Evolutionary conservation across 2,113 vertebrate species (phyloP), one percentile per base, ranked within the genome.

Genomic region (Tautogolabrus adspersus): DNA sequence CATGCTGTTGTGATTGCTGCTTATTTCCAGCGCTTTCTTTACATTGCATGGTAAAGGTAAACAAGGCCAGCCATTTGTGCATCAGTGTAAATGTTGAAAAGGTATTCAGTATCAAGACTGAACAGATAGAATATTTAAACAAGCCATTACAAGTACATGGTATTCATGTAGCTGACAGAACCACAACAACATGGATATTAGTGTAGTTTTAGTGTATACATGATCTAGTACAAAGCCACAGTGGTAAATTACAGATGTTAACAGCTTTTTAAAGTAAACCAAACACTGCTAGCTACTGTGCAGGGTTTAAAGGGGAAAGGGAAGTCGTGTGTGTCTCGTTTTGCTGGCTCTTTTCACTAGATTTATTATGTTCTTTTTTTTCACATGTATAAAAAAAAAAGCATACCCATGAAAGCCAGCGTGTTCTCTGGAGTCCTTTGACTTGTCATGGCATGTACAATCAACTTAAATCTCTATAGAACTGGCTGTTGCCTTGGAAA

Each of bases 401-500:
- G 15, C 26, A 23, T 19, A 26, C 54, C 37, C 26, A 37, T 55
- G 38, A 60, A 61, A 46, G 65, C 3, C 57, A 16, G 19, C 8
- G 11, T 60, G 30, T 49, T 49, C 18, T 18, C 47, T 49, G 47
- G 47, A 66, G 71, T 52, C 30, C 23, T 79, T 75, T 77, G 22
- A 80, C 34, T 56, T 52, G 38, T 81, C 67, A 61, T 69, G 65
- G 63, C 80, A 87, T 58, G 79, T 90, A 84, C 85, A 80, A 84
- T 88, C 66, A 82, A 92, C 90, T 84, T 83, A 87, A 84, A 75
- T 60, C 73, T 82, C 64, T 85, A 71, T 83, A 63, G 75, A 87
- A 58, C 66, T 77, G 79, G 37, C 85, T 34, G 80, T 89, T 77
- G 6, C 85, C 88, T 81, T 88, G 72, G 85, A 92, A 93, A 91